Evolutionary conservation across 92 coral and sea anemone genomes (phyloP).

Genomic region (Zoanthus gigantus): DNA sequence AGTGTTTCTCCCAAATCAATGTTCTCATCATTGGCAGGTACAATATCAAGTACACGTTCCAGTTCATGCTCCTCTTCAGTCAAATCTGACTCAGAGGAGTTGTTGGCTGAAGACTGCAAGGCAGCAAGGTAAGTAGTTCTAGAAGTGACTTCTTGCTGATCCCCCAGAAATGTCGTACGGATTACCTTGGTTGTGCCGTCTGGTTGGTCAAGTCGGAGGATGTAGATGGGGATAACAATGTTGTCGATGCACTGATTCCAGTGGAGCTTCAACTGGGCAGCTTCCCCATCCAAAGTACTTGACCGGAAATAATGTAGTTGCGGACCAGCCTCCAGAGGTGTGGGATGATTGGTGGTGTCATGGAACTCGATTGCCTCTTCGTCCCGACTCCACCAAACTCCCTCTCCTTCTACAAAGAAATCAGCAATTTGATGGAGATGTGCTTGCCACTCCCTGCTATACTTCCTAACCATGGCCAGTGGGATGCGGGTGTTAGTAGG

Average conservation of each 20-base stretch:
- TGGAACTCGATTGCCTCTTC: constrained; percentile 55
- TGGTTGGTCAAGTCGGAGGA: constrained; percentile 50
- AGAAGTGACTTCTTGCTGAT: neutral
- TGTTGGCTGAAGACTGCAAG: neutral
- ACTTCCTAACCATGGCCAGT: constrained; percentile 16
- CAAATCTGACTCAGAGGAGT: neutral
- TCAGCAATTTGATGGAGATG: constrained; percentile 58
- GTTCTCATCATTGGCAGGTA: too few relatives aligned
- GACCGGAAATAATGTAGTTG: constrained; percentile 57
- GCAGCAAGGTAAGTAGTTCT: neutral
- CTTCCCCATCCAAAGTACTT: constrained; percentile 49
- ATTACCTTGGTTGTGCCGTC: constrained; percentile 50
- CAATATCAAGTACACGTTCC: neutral
- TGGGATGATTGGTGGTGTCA: constrained; percentile 46
- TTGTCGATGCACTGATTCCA: constrained; percentile 52
- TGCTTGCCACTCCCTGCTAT: constrained; percentile 62
- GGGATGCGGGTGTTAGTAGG: constrained; percentile 54
- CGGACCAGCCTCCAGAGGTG: constrained; percentile 48
- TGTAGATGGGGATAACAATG: constrained; percentile 37
- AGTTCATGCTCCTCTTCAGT: neutral
- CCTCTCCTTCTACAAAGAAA: constrained; percentile 59
- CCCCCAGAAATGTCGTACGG: constrained; percentile 19
- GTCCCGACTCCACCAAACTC: constrained; percentile 49
- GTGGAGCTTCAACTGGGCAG: constrained; percentile 47
- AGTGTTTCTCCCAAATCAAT: too few relatives aligned